phyloP scores from a whole-genome alignment of 2,113 vertebrate species.

The Pseudorectes ferrugineus region DNA sequence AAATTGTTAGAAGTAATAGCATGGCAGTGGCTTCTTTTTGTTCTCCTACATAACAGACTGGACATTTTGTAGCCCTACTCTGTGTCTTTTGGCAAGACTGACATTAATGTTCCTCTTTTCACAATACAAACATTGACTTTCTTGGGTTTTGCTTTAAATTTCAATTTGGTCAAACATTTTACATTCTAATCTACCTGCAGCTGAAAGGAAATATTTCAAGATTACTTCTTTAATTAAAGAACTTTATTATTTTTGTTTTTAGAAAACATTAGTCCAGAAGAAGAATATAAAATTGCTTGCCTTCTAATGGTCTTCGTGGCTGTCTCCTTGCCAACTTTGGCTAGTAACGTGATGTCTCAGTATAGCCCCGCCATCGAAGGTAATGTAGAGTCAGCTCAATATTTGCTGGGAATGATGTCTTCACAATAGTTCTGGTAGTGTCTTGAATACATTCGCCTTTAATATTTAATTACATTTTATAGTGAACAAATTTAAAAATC shows the following conservation, averaged over 20 bases:
- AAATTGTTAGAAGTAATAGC: not conserved
- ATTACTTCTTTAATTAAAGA: not conserved
- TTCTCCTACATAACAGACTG: not conserved
- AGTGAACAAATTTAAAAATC: not conserved
- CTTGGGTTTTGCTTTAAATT: not conserved
- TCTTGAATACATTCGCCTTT: not conserved
- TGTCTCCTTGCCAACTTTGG: slow-evolving; percentile 93
- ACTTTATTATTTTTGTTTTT: slow-evolving; percentile 23
- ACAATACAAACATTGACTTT: not conserved
- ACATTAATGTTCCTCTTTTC: not conserved
- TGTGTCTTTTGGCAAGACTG: not conserved
- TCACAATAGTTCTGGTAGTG: not conserved
- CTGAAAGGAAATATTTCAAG: not conserved
- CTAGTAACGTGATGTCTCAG: slow-evolving; percentile 98
- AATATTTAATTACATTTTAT: not conserved
- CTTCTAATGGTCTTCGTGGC: slow-evolving; percentile 99
- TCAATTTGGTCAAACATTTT: not conserved
- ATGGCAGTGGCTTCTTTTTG: not conserved
- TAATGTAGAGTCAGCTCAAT: slow-evolving; percentile 37
- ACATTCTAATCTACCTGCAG: not conserved
- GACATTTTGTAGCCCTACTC: not conserved
- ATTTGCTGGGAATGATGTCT: not conserved
- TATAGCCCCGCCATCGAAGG: slow-evolving; percentile 99
- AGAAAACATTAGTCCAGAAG: slow-evolving; percentile 99
- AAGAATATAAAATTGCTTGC: slow-evolving; percentile 99